phyloP scores from a whole-genome alignment of 2,888 invertebrate genomes.

The Cosmia pyralina region DNA sequence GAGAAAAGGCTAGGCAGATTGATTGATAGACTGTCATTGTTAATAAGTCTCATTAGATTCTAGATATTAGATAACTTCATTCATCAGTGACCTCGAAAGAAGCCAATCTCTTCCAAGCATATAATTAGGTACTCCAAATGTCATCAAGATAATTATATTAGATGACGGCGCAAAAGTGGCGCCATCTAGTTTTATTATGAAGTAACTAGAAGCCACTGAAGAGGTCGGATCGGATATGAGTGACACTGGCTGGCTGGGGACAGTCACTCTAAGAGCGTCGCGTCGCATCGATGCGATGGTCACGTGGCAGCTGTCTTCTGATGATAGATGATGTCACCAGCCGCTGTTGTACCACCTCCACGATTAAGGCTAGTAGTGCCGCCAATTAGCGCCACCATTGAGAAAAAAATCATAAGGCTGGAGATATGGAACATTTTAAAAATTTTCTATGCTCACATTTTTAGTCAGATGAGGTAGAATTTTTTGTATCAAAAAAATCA shows the following conservation, averaged over 20 bases:
- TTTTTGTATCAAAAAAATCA: too few relatives aligned
- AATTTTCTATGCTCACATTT: too few relatives aligned
- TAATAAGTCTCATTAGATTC: not conserved
- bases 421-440: too few relatives aligned
- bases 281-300: not conserved
- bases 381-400: too few relatives aligned
- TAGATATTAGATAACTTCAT: not conserved
- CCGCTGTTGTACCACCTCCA: too few relatives aligned
- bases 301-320: not conserved
- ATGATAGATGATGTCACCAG: not conserved
- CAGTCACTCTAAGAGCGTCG: not conserved
- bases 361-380: too few relatives aligned
- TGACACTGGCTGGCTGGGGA: too few relatives aligned
- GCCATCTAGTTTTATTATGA: not conserved
- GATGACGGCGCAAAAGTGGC: not conserved
- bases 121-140: not conserved
- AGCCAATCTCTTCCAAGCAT: not conserved
- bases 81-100: not conserved
- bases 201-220: not conserved
- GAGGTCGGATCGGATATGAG: not conserved
- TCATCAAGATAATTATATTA: constrained; percentile 8
- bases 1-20: not conserved
- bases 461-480: not conserved
- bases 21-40: not conserved
- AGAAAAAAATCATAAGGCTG: too few relatives aligned